These are phyloP conservation scores for Vicugna pacos DNA, from an alignment of 2,113 vertebrate species.

Conservation along the genomic window DNA sequence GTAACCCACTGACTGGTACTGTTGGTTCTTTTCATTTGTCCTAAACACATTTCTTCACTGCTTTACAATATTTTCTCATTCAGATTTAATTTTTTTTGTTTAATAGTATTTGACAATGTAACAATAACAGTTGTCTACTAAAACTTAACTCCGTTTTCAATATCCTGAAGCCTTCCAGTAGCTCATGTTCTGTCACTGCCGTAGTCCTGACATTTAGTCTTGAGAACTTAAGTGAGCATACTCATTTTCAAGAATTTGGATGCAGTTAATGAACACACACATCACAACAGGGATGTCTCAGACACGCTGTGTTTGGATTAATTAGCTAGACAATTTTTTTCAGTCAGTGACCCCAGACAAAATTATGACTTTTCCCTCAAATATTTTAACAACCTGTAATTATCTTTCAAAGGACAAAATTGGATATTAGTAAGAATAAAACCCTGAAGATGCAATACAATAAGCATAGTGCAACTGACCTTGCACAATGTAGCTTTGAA, in stretches of 20 bases:
- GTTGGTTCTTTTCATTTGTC: not conserved
- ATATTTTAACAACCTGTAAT: not conserved
- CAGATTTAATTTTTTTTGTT: not conserved
- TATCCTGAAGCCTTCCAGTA: not conserved
- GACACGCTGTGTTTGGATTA: not conserved
- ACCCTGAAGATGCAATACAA: not conserved
- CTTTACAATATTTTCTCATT: not conserved
- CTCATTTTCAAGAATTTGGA: not conserved
- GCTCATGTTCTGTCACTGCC: not conserved
- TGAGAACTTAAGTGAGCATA: not conserved
- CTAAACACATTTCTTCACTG: not conserved
- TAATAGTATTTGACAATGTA: not conserved
- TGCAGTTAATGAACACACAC: accelerated
- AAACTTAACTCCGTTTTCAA: not conserved
- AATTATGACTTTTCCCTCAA: not conserved
- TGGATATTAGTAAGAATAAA: not conserved
- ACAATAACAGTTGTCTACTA: not conserved
- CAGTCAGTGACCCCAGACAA: not conserved
- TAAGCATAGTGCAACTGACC: not conserved
- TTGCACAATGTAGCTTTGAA: not conserved
- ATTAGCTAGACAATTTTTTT: not conserved
- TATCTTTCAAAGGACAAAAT: not conserved
- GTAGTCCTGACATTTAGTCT: not conserved
- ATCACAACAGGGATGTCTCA: not conserved
- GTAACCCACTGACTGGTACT: not conserved